These are phyloP conservation scores for Corythoichthys haematopterus DNA, from an alignment of 2,113 vertebrate species.

Conservation along the genomic window DNA sequence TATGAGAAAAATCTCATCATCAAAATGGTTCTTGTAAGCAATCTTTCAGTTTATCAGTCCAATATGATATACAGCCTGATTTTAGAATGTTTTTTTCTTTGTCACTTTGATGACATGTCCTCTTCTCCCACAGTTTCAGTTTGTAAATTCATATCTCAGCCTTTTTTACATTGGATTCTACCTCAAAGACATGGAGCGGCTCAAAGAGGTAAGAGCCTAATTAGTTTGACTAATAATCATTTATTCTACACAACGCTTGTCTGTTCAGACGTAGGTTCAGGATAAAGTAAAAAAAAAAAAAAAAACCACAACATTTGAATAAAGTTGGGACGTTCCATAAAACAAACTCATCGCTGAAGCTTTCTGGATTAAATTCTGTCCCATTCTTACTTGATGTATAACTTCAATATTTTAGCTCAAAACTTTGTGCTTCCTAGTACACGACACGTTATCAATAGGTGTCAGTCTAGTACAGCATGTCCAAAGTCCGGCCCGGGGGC, in stretches of 20 bases:
- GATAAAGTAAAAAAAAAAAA: too few species aligned
- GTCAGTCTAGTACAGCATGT: too few species aligned
- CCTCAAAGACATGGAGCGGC: constrained; percentile 99
- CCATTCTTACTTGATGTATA: too few species aligned
- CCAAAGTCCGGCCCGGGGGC: too few species aligned
- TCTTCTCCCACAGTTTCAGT: constrained; percentile 83
- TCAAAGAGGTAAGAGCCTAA: constrained; percentile 85
- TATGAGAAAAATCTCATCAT: constrained; percentile 98
- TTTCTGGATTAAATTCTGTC: too few species aligned
- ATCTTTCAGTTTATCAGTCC: background rate
- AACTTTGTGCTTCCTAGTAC: too few species aligned
- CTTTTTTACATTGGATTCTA: constrained; percentile 99
- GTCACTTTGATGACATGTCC: background rate
- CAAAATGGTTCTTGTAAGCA: constrained; percentile 95
- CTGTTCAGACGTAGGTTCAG: constrained; percentile 74
- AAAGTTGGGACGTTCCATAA: too few species aligned
- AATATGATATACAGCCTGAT: background rate
- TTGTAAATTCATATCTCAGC: constrained; percentile 98
- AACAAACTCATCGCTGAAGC: too few species aligned
- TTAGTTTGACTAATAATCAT: background rate
- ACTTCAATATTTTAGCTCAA: too few species aligned
- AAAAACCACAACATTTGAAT: too few species aligned
- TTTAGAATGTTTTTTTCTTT: background rate
- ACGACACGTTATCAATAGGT: too few species aligned
- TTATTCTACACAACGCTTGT: constrained; percentile 76